Conservation (phyloP, 2,113 vertebrate species). For the Petromus typicus region DNA sequence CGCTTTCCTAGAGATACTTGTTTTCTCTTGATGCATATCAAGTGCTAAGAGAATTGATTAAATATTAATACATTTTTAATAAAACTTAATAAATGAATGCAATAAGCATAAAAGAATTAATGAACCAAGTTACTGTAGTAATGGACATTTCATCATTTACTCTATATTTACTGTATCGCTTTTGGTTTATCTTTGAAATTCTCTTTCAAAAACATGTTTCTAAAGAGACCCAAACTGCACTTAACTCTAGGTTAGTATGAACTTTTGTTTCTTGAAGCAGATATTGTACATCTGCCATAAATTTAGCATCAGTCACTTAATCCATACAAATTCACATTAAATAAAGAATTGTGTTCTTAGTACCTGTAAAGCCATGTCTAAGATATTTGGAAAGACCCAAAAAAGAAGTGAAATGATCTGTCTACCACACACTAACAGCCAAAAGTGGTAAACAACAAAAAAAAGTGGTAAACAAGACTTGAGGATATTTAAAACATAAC, state of each 20-base stretch:
- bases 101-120: background rate
- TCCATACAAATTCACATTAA: background rate
- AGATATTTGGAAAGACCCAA: background rate
- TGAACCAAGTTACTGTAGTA: background rate
- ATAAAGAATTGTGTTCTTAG: background rate
- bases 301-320: background rate
- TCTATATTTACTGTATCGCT: background rate
- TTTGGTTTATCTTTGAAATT: slow-evolving; percentile 38
- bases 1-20: background rate
- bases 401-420: background rate
- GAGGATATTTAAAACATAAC: background rate
- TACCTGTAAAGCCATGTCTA: background rate
- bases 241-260: background rate
- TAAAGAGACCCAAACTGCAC: background rate
- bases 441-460: background rate
- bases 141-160: background rate
- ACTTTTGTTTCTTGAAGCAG: slow-evolving; percentile 13
- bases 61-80: too few species aligned
- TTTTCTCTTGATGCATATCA: background rate
- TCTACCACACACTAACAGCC: background rate
- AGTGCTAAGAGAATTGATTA: background rate
- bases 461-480: background rate
- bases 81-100: background rate
- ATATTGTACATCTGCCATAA: background rate
- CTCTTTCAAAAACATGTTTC: slow-evolving; percentile 10